These are phyloP conservation scores for Apomyelois bistriatella DNA, from an alignment of 2,888 invertebrate genomes.

Conservation along the genomic window DNA sequence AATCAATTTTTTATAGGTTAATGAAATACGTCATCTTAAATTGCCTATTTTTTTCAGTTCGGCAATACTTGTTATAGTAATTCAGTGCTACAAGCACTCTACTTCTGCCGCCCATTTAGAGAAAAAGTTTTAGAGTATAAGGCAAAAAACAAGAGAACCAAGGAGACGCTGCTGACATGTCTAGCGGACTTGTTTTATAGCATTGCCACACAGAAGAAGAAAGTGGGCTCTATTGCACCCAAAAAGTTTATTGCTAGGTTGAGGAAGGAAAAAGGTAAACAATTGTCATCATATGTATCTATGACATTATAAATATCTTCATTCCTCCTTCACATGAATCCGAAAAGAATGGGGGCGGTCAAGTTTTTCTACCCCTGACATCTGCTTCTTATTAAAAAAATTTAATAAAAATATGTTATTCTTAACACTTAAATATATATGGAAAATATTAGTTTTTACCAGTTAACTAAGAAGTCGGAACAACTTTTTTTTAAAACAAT, in stretches of 20 bases:
- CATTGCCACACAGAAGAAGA: conserved; percentile 99
- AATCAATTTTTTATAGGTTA: conserved; percentile 11
- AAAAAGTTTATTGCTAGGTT: conserved; percentile 99
- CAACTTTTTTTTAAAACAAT: too few relatives aligned
- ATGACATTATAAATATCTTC: too few relatives aligned
- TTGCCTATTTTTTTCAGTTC: conserved; percentile 83
- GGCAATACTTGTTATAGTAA: conserved; percentile 99
- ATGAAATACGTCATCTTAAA: neutral
- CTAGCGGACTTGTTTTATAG: conserved; percentile 99
- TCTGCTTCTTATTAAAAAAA: too few relatives aligned
- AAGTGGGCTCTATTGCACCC: conserved; percentile 99
- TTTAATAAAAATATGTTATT: too few relatives aligned
- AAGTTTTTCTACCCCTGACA: too few relatives aligned
- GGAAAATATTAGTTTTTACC: too few relatives aligned
- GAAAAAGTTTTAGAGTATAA: conserved; percentile 99
- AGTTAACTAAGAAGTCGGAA: too few relatives aligned
- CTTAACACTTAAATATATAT: too few relatives aligned
- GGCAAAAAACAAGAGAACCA: conserved; percentile 95
- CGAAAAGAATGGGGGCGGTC: too few relatives aligned
- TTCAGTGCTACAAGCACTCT: conserved; percentile 99
- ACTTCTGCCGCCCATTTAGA: conserved; percentile 99
- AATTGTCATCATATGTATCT: too few relatives aligned
- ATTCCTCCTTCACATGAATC: too few relatives aligned
- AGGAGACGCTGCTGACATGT: conserved; percentile 98
- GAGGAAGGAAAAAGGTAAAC: conserved; percentile 96